Base-by-base conservation (phyloP, 1,140 invertebrate species). In the Thaumetopoea pityocampa region DNA sequence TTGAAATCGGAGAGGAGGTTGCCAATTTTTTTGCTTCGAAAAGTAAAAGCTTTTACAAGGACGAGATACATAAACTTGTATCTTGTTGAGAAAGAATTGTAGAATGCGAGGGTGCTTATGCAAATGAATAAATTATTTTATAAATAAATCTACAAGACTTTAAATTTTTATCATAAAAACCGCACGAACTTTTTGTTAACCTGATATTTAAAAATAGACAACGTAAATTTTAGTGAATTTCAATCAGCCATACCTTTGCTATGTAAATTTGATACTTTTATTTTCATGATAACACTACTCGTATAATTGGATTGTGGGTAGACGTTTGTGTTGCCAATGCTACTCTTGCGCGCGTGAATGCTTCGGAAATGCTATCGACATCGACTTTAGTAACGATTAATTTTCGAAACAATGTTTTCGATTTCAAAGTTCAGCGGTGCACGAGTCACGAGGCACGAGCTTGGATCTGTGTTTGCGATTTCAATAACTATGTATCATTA, bases 251-350 rank as follows among this genome's bases (percentile, higher is more conserved):
- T 56, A 57, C 51, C 68, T 55, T 60, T 65, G 66, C 45, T 72
- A 77, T 79, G 72, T 72, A 72, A 74, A 77, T 77, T 62, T 51
- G 32, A 67, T 57, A 72, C 66, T 79, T 76, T 79, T 76, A 73
- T 76, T 79, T 74, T 69, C 55, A 52, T 51, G 48, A 51, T 40
- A 46, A 36, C 30, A 49, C 48, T 58, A 66, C 76, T 67, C 59
- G 72, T 65, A 65, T 73, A 67, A 69, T 64, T 58, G 53, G 57
- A 69, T 64, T 73, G 59, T 62, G 56, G 51, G 38, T 33, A 44
- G 53, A 61, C 65, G 43, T 66, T 62, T 62, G 65, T 64, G 41
- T 55, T 64, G 58, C 45, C 47, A 64, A 56, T 62, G 62, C 58
- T 66, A 65, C 53, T 64, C 58, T 44, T 43, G 48, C 58, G 54